These are phyloP conservation scores for Zaprionus ornatus DNA, from an alignment of 1,140 invertebrate genomes.

Conservation along the genomic window DNA sequence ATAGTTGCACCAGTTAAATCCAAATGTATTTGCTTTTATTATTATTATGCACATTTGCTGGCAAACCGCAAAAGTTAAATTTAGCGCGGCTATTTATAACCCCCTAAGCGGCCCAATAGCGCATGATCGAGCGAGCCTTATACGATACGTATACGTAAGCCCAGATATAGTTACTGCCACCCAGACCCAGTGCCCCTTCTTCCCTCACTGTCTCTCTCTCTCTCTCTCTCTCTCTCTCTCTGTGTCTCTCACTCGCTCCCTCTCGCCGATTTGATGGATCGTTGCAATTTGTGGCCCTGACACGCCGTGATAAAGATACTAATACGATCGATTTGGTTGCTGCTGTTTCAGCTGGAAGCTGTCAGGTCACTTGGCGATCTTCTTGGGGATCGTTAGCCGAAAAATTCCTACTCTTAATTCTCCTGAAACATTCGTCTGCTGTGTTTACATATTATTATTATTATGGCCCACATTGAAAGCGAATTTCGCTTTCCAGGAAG, in stretches of 20 bases:
- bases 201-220: background rate
- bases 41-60: constrained; percentile 44
- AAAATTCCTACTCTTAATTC: constrained; percentile 56
- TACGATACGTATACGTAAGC: constrained; percentile 61
- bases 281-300: constrained; percentile 74
- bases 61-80: constrained; percentile 78
- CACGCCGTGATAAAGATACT: constrained; percentile 78
- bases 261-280: constrained; percentile 71
- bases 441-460: constrained; percentile 41
- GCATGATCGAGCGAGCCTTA: constrained; percentile 65
- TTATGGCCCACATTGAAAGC: constrained; percentile 28
- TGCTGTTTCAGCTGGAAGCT: constrained; percentile 39
- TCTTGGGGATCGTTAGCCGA: constrained; percentile 1
- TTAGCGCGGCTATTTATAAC: constrained; percentile 80
- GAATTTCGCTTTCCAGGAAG: constrained; percentile 69
- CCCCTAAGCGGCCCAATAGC: constrained; percentile 70
- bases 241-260: background rate
- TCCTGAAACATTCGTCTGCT: constrained; percentile 40
- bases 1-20: constrained; percentile 53
- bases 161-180: constrained; percentile 73
- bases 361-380: constrained; percentile 22
- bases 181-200: constrained; percentile 25
- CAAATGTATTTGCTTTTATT: constrained; percentile 62
- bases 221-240: background rate
- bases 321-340: constrained; percentile 70